phyloP scores from a whole-genome alignment of 2,888 invertebrate species.

The Drosophila gaucha region DNA sequence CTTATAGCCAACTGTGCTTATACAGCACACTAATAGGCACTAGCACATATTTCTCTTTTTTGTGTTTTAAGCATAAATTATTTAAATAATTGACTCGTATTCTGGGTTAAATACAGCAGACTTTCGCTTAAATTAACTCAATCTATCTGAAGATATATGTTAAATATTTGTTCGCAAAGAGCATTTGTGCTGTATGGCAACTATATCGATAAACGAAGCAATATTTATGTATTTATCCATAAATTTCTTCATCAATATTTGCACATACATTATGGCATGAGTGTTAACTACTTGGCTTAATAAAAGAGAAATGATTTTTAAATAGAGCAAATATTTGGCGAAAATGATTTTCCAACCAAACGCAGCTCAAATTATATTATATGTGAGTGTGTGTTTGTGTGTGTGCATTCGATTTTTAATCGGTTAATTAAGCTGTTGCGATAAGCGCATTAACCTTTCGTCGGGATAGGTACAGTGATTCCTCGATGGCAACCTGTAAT shows the following conservation, averaged over 20 bases:
- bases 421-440: constrained; percentile 50
- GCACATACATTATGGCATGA: not conserved
- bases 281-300: not conserved
- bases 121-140: too few relatives aligned
- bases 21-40: too few relatives aligned
- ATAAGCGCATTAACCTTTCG: constrained; percentile 55
- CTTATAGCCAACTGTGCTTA: too few relatives aligned
- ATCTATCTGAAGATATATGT: too few relatives aligned
- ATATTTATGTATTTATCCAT: too few relatives aligned
- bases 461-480: constrained; percentile 13
- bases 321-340: constrained; percentile 24
- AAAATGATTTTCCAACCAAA: not conserved
- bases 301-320: not conserved
- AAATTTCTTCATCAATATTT: not conserved
- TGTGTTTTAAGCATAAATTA: too few relatives aligned
- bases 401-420: constrained; percentile 30
- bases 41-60: too few relatives aligned
- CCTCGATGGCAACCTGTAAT: constrained; percentile 40
- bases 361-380: not conserved
- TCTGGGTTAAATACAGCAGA: too few relatives aligned
- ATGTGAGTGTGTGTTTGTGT: not conserved
- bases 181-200: too few relatives aligned
- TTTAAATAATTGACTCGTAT: too few relatives aligned
- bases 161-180: too few relatives aligned
- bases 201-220: too few relatives aligned